Base-by-base conservation (phyloP, 1,140 invertebrate genomes). In the Leucophenga varia region DNA sequence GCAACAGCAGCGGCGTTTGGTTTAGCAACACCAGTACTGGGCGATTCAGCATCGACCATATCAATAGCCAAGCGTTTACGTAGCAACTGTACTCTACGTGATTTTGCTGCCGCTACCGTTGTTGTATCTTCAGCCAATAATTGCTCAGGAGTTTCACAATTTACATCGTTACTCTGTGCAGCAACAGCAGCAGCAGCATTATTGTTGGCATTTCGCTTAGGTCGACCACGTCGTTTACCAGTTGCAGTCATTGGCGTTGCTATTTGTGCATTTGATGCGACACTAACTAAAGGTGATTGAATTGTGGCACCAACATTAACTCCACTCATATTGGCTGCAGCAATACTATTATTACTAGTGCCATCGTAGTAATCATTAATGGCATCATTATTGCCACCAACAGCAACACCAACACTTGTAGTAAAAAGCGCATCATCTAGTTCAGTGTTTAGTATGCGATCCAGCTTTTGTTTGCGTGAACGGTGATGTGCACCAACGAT, bases 41-140 rank as follows among this genome's bases (percentile, higher is more conserved):
- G 49, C 13, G 37, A 7, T n/a, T 59, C 67, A 3, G 49, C 43
- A 20, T 53, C 61, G 0, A 73, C 58, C 65, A 73, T 72, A 39
- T 73, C 70, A 18, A 73, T 73, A 17, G 69, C 69, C 52, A 73
- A 35, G 0, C 70, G 65, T 41, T 73, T 73, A 21, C 65, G 63
- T 30, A 73, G 31, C 20, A 73, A 38, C 36, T 72, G 69, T 7
- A 73, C 70, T 7, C 70, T 63, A 1, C 69, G 49, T 3, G 68
- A 61, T 12, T 68, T 68, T 0, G 53, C 55, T 1, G 56, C 56
- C 12, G 3, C 13, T 13, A 37, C 22, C 9, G 47, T 13, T 17
- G 44, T 18, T 39, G 25, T 7, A n/a, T n/a, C n/a, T n/a, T n/a
- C n/a, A n/a, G n/a, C n/a, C 8, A 32, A n/a, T 30, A 30, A n/a